phyloP scores from a whole-genome alignment of 92 coral and sea anemone species.

The Paragorgia papillata region DNA sequence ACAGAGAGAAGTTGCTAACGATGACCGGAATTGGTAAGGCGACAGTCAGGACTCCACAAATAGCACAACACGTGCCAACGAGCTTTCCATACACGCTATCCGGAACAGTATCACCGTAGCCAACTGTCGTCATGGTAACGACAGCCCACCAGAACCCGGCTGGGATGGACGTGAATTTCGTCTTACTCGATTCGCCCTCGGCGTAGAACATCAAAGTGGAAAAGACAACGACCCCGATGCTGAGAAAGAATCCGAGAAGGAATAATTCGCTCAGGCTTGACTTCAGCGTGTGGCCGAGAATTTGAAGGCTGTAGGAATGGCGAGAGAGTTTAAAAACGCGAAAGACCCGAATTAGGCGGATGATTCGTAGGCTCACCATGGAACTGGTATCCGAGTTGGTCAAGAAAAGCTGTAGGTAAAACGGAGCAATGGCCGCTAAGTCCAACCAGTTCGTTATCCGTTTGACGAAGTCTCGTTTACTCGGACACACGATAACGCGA shows the following conservation, averaged over 20 bases:
- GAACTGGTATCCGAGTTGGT: conserved; percentile 79
- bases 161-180: conserved; percentile 86
- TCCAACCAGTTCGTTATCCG: conserved; percentile 99
- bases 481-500: conserved; percentile 78
- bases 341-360: conserved; percentile 91
- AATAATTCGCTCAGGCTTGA: conserved; percentile 96
- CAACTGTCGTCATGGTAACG: conserved; percentile 98
- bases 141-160: conserved; percentile 99
- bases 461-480: conserved; percentile 75
- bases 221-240: conserved; percentile 94
- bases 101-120: conserved; percentile 95
- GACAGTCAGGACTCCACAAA: conserved; percentile 90
- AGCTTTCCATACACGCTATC: conserved; percentile 77
- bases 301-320: conserved; percentile 97
- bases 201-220: conserved; percentile 93
- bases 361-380: conserved; percentile 78
- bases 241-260: conserved; percentile 83
- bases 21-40: conserved; percentile 98
- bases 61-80: conserved; percentile 94
- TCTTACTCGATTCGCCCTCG: conserved; percentile 66
- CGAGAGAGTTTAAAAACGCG: conserved; percentile 94
- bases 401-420: conserved; percentile 72
- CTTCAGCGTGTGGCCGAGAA: conserved; percentile 91
- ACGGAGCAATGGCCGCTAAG: conserved; percentile 90
- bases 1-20: conserved; percentile 94